Base-by-base conservation (phyloP, 2,113 vertebrate species). In the Marmota flaviventris region DNA sequence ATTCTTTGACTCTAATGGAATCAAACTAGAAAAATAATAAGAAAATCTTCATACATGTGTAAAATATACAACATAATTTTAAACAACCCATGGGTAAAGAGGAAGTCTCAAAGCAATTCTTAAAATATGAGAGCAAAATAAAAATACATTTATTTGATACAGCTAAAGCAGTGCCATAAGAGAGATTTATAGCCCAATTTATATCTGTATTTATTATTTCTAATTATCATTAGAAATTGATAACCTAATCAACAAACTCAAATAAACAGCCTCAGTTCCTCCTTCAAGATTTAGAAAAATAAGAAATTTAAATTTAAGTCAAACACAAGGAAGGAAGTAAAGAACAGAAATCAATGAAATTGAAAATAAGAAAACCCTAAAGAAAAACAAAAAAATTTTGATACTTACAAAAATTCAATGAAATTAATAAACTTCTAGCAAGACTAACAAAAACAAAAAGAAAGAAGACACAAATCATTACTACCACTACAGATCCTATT, bases 311-410 rank as follows among this genome's bases (percentile, higher is more conserved):
- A 79, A 67, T 27, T 9, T 10, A 70, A 70, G 89, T 5, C 24
- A 67, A 92, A 18, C 2, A 58, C 27, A 58, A 39, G 32, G 17
- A 88, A 75, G 22, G 20, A 58, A 58, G 7, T 58, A 58, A 24
- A 58, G 20, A 58, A 58, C 6, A 24, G 20, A 58, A 22, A 58
- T 58, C 56, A 58, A 58, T 58, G 56, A 58, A 22, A 58, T 58
- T 58, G 20, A 93, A 88, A 73, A 61, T 39, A 77, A 39, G 51
- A 48, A 92, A 81, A 72, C 20, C 14, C 37, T n/a, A 70, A 8
- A 81, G 8, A 77, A 87, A 91, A 88, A 81, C 9, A 69, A 83
- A 69, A 95, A 76, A 45, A 82, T n/a, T 56, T 42, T 73, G 34
- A 18, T 53, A 3, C 53, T 75, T 48, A 70, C 78, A 86, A 58